Evolutionary conservation across 2,888 invertebrate genomes (phyloP).

Genomic region (Pollenia griseotomentosa): DNA sequence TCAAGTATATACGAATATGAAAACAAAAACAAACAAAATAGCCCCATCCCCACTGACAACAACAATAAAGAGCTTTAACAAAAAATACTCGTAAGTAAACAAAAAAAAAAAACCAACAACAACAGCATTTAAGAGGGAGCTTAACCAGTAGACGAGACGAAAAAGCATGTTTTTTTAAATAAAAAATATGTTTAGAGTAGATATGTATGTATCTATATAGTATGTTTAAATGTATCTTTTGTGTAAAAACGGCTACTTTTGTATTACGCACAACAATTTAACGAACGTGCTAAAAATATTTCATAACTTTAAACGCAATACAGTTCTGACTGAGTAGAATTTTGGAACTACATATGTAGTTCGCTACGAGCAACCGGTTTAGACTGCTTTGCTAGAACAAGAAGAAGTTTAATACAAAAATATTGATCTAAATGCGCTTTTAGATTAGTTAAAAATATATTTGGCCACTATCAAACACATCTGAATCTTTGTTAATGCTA

Average conservation of each 20-base stretch:
- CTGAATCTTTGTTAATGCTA: too few species aligned
- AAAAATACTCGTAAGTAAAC: constrained; percentile 50
- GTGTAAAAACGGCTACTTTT: not conserved
- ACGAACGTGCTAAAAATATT: too few species aligned
- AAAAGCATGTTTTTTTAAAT: constrained; percentile 5
- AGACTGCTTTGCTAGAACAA: too few species aligned
- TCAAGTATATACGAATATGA: constrained; percentile 35
- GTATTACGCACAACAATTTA: not conserved
- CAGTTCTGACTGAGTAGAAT: too few species aligned
- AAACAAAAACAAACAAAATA: constrained; percentile 66
- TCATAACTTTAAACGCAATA: too few species aligned
- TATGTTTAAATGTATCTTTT: not conserved
- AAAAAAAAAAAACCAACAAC: constrained; percentile 3
- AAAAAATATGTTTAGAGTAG: constrained; percentile 1
- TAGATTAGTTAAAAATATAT: too few species aligned
- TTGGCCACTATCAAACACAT: too few species aligned
- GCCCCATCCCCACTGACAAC: constrained; percentile 67
- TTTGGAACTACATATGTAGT: too few species aligned
- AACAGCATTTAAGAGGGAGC: not conserved
- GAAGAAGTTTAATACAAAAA: too few species aligned
- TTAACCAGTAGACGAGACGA: constrained; percentile 52
- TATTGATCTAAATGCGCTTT: too few species aligned
- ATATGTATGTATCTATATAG: not conserved
- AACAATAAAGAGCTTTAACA: constrained; percentile 51
- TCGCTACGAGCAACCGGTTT: too few species aligned